phyloP scores from a whole-genome alignment of 2,888 invertebrate species.

The Parapristionchus giblindavisi region DNA sequence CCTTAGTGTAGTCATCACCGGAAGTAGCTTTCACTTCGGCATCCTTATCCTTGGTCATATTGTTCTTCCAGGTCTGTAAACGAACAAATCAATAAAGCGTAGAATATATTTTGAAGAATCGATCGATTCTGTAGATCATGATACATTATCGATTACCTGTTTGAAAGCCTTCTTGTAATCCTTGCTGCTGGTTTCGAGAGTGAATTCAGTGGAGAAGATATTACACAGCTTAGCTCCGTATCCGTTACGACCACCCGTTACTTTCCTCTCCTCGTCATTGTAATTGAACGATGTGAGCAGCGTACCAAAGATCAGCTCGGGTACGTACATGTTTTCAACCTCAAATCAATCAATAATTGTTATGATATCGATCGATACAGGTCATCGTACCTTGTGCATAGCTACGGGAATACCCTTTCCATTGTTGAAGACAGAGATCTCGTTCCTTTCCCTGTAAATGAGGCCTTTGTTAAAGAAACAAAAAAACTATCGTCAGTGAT shows the following conservation, averaged over 20 bases:
- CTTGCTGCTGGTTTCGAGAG: slow-evolving; percentile 89
- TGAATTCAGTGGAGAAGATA: slow-evolving; percentile 95
- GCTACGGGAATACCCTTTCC: slow-evolving; percentile 96
- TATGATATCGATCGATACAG: neutral
- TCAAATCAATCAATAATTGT: neutral
- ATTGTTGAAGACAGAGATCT: slow-evolving; percentile 93
- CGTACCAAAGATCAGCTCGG: slow-evolving; percentile 99
- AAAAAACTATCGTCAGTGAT: too few species aligned
- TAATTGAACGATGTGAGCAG: slow-evolving; percentile 97
- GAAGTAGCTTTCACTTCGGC: too few species aligned
- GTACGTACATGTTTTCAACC: slow-evolving; percentile 89
- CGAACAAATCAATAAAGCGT: too few species aligned
- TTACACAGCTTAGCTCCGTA: slow-evolving; percentile 99
- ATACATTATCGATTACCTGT: too few species aligned
- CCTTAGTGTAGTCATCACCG: too few species aligned
- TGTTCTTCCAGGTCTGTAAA: too few species aligned
- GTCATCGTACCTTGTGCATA: slow-evolving; percentile 81
- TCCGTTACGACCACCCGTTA: slow-evolving; percentile 86
- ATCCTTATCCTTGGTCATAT: too few species aligned
- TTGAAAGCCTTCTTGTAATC: slow-evolving; percentile 87
- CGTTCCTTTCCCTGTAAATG: slow-evolving; percentile 82
- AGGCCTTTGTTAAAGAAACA: slow-evolving; percentile 30
- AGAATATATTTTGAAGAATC: too few species aligned
- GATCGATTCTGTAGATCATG: too few species aligned
- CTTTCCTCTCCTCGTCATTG: slow-evolving; percentile 94